Evolutionary conservation across 2,113 vertebrate genomes (phyloP).

Genomic region (Herpetotheres cachinnans): DNA sequence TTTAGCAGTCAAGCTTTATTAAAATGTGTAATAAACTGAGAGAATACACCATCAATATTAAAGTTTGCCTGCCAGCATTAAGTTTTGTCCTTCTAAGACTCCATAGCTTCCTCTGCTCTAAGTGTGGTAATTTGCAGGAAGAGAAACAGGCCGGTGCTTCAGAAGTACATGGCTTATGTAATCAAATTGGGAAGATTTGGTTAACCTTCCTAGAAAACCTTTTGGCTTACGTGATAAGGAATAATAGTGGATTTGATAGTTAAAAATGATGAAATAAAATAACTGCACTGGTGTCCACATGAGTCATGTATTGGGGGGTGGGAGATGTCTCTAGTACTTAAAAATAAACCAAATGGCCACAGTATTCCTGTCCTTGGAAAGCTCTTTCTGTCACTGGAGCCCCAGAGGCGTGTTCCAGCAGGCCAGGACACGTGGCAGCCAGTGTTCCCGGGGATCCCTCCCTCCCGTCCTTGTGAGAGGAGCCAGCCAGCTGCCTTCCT

Average conservation of each 20-base stretch:
- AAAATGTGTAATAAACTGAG: too few relatives aligned
- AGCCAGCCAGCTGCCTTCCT: not conserved
- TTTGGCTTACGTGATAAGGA: not conserved
- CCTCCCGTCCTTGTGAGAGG: not conserved
- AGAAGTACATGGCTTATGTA: accelerated
- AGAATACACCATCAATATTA: not conserved
- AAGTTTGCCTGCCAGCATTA: not conserved
- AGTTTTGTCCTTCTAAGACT: not conserved
- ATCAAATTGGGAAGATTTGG: not conserved
- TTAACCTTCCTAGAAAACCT: not conserved
- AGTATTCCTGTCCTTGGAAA: not conserved
- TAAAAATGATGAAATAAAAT: not conserved
- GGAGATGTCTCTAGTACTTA: not conserved
- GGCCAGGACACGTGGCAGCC: not conserved
- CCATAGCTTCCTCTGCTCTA: not conserved
- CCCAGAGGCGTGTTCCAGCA: not conserved
- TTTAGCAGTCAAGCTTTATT: not conserved
- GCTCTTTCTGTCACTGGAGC: too few relatives aligned
- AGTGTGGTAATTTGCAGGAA: not conserved
- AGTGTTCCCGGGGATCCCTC: not conserved
- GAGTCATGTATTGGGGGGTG: too few relatives aligned
- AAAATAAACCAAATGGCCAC: not conserved
- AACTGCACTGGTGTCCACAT: too few relatives aligned
- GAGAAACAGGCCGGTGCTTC: not conserved
- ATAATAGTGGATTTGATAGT: not conserved